Base-by-base conservation (phyloP, 2,888 invertebrate species). In the Timema cristinae region DNA sequence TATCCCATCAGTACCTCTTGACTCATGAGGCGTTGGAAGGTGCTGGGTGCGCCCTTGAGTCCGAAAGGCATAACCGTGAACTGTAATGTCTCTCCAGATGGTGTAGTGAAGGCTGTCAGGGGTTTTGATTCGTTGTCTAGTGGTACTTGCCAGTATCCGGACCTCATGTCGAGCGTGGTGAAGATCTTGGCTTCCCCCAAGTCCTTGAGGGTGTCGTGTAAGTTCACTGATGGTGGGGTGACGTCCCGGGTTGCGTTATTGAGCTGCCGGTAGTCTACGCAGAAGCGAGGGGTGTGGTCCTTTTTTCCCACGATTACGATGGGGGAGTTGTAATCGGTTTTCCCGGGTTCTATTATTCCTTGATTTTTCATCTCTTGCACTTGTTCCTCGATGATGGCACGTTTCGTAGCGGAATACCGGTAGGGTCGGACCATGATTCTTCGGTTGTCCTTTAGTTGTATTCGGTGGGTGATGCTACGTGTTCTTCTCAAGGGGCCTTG, bases 201-300 rank as follows among this genome's bases (percentile, higher is more conserved):
- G 6, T 66, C 48, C 11, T 59, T 67, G 51, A 76, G 68, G 9
- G 68, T 56, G n/a, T 74, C 72, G n/a, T 67, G 66, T 9, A 74
- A 68, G 11, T 68, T 50, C 1, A 72, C 70, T 66, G 74, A 66
- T 7, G 73, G 74, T 32, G 66, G 70, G 11, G 52, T 69, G 32
- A 61, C 71, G 13, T 48, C 47, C 9, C 13, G 16, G 13, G 73
- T 72, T n/a, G 51, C 16, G 5, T 10, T 52, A 56, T 75, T 74
- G 0, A 76, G 50, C n/a, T 63, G 51, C 15, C 73, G 56, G 47
- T 71, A 75, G 68, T 75, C 68, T 6, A 73, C 69, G 56, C 73
- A 73, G 50, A 72, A n/a, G 56, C n/a, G 10, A 11, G 78, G 66
- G 10, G 73, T 68, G 56, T 7, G 78, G 77, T 63, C 77, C 48